These are phyloP conservation scores for Tamandua tetradactyla DNA, from an alignment of 2,797 vertebrate species.

Conservation along the genomic window DNA sequence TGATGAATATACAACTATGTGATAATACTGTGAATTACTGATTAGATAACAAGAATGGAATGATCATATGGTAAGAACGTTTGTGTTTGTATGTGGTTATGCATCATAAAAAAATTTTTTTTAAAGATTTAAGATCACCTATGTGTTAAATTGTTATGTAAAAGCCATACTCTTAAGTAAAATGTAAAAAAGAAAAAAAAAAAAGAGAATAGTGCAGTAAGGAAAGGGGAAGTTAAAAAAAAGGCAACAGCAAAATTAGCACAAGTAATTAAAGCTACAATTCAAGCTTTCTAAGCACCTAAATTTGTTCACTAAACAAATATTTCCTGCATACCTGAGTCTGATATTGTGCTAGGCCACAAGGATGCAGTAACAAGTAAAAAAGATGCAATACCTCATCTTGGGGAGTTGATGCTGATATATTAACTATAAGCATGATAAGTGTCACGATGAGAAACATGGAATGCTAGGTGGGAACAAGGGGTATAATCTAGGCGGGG, in stretches of 20 bases:
- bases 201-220: background rate
- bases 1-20: no score
- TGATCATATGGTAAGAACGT: no score
- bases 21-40: no score
- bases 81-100: no score
- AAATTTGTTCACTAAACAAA: background rate
- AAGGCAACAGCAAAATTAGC: conserved; percentile 3
- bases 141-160: no score
- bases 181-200: no score
- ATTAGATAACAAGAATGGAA: no score
- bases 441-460: background rate
- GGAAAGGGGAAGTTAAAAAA: background rate
- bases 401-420: background rate
- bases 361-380: background rate
- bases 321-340: background rate
- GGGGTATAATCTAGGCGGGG: background rate
- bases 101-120: no score
- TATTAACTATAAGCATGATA: background rate
- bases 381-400: background rate
- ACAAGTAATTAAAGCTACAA: background rate
- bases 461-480: background rate
- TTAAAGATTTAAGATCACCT: no score
- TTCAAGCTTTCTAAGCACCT: background rate
- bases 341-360: background rate
- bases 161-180: no score